phyloP scores from a whole-genome alignment of 2,888 invertebrate genomes.

The Volucella inanis region DNA sequence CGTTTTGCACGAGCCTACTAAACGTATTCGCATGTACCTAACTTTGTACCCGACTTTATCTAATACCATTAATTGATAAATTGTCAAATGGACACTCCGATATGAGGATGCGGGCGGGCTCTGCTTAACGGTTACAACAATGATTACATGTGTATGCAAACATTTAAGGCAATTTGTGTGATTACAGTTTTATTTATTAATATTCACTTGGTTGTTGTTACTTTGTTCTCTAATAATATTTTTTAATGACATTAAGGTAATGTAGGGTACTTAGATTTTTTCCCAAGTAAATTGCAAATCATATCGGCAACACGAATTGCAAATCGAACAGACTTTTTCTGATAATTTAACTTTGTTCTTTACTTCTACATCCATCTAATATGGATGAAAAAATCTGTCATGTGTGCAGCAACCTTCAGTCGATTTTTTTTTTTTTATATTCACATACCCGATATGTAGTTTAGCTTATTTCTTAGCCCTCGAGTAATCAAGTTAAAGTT shows the following conservation, averaged over 20 bases:
- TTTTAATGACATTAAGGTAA: not conserved
- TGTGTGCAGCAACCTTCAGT: too few relatives aligned
- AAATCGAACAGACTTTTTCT: too few relatives aligned
- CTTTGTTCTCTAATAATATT: not conserved
- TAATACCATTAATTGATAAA: constrained; percentile 70
- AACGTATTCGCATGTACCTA: not conserved
- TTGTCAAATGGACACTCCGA: constrained; percentile 56
- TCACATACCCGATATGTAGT: too few relatives aligned
- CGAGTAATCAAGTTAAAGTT: too few relatives aligned
- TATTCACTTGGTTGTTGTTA: constrained; percentile 15
- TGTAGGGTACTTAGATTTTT: too few relatives aligned
- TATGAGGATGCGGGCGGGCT: constrained; percentile 15
- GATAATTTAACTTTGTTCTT: too few relatives aligned
- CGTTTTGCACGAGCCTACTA: not conserved
- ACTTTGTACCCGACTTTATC: constrained; percentile 44
- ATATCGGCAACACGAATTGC: too few relatives aligned
- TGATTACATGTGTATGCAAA: constrained; percentile 47
- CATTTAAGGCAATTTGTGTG: constrained; percentile 64
- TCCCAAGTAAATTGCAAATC: too few relatives aligned
- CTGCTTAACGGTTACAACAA: constrained; percentile 30
- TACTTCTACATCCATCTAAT: too few relatives aligned
- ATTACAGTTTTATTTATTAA: constrained; percentile 65
- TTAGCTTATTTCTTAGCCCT: too few relatives aligned
- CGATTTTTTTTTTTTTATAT: too few relatives aligned
- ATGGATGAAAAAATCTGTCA: too few relatives aligned